These are phyloP conservation scores for Mastomys natalensis DNA, from an alignment of 2,113 vertebrate species.

Conservation along the genomic window DNA sequence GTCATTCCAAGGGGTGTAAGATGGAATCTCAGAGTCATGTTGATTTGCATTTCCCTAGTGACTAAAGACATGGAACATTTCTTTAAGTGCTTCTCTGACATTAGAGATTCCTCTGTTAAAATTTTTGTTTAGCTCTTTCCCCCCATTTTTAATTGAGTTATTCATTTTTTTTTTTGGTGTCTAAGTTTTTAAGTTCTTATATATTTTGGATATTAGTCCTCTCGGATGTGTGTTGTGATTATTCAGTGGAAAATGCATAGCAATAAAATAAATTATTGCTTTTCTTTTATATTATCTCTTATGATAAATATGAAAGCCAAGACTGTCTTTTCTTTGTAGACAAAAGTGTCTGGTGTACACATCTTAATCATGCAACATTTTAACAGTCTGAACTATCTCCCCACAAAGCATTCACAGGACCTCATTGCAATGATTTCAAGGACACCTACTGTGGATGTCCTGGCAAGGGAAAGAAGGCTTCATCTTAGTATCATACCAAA, in stretches of 20 bases:
- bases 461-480: not conserved
- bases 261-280: not conserved
- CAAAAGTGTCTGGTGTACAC: not conserved
- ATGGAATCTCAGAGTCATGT: too few species aligned
- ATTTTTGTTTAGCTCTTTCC: too few species aligned
- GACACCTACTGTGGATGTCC: not conserved
- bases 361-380: not conserved
- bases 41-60: too few species aligned
- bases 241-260: not conserved
- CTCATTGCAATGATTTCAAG: not conserved
- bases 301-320: slow-evolving; percentile 14
- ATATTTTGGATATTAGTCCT: too few species aligned
- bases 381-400: not conserved
- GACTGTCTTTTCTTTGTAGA: not conserved
- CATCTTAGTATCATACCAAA: not conserved
- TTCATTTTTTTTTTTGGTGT: too few species aligned
- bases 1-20: too few species aligned
- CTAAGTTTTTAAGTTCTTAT: too few species aligned
- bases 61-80: too few species aligned
- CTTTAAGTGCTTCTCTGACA: too few species aligned
- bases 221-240: not conserved
- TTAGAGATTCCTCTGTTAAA: too few species aligned
- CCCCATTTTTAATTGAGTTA: too few species aligned
- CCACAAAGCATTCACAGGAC: not conserved
- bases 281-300: slow-evolving; percentile 9